Evolutionary conservation across 2,797 vertebrate genomes (phyloP).

Genomic region (Lateolabrax maculatus): DNA sequence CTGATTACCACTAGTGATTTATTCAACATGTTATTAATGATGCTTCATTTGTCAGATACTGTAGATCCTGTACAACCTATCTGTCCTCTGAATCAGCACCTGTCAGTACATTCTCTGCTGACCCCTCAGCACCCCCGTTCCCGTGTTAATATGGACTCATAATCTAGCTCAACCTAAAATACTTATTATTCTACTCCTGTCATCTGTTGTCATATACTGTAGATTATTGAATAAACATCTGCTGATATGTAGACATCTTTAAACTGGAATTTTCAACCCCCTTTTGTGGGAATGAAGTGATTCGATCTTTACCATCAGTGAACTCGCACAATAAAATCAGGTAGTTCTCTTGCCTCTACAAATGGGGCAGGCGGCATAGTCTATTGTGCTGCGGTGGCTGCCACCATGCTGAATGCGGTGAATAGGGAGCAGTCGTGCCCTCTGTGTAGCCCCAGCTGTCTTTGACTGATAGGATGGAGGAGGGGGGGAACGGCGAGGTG

Average conservation of each 20-base stretch:
- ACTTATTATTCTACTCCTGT: neutral
- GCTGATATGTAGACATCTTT: neutral
- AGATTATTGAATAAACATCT: conserved; percentile 3
- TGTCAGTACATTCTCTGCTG: neutral
- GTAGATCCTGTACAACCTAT: neutral
- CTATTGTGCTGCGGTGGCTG: conserved; percentile 64
- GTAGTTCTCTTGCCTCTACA: conserved; percentile 33
- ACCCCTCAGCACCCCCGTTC: neutral
- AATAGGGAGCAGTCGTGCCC: conserved; percentile 78
- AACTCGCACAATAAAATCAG: conserved; percentile 47
- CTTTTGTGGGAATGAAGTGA: neutral
- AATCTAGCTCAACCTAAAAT: neutral
- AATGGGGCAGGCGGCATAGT: conserved; percentile 39
- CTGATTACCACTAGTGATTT: neutral
- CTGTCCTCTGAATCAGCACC: neutral
- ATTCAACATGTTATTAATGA: no score
- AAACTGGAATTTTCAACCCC: conserved; percentile 8
- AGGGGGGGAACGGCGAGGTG: conserved; percentile 54
- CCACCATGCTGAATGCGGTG: conserved; percentile 70
- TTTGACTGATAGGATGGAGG: conserved; percentile 71
- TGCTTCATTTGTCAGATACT: neutral
- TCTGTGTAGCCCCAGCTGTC: conserved; percentile 84
- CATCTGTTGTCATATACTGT: neutral
- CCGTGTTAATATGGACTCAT: no score
- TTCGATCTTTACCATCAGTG: neutral